Conservation (phyloP, 2,888 invertebrate genomes). For the Leptopilina drosophilae region DNA sequence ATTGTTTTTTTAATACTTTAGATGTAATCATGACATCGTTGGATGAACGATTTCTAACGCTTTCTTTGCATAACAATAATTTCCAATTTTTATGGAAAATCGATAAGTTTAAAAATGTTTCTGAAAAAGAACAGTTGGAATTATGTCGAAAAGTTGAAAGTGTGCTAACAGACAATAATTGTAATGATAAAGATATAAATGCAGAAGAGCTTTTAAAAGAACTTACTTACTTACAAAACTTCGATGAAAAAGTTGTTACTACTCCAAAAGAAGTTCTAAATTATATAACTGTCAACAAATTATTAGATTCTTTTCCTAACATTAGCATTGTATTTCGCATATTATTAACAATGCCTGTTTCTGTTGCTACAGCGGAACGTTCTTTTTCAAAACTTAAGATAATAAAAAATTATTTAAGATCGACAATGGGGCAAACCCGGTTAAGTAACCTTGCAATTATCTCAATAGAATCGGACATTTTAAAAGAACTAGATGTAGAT, state of each 20-base stretch:
- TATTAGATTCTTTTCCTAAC: slow-evolving; percentile 30
- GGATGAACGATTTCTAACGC: not conserved
- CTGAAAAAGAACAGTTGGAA: not conserved
- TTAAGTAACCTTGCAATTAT: slow-evolving; percentile 23
- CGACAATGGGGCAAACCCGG: slow-evolving; percentile 21
- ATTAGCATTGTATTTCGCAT: slow-evolving; percentile 14
- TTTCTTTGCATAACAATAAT: not conserved
- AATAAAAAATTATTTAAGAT: slow-evolving; percentile 22
- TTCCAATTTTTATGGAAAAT: not conserved
- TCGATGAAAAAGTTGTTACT: not conserved
- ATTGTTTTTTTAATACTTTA: not conserved
- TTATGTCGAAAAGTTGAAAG: not conserved
- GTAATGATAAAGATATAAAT: not conserved
- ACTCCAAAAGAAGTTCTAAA: not conserved
- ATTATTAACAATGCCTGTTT: slow-evolving; percentile 23
- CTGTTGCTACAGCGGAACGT: slow-evolving; percentile 8
- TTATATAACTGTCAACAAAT: not conserved
- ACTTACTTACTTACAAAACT: not conserved
- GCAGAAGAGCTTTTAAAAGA: not conserved
- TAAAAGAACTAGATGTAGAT: slow-evolving; percentile 24
- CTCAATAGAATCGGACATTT: slow-evolving; percentile 16
- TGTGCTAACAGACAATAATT: not conserved
- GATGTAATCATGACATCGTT: not conserved
- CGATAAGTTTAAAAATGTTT: not conserved
- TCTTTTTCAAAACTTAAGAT: slow-evolving; percentile 12